These are phyloP conservation scores for Rutpela maculata DNA, from an alignment of 2,888 invertebrate species.

Conservation along the genomic window DNA sequence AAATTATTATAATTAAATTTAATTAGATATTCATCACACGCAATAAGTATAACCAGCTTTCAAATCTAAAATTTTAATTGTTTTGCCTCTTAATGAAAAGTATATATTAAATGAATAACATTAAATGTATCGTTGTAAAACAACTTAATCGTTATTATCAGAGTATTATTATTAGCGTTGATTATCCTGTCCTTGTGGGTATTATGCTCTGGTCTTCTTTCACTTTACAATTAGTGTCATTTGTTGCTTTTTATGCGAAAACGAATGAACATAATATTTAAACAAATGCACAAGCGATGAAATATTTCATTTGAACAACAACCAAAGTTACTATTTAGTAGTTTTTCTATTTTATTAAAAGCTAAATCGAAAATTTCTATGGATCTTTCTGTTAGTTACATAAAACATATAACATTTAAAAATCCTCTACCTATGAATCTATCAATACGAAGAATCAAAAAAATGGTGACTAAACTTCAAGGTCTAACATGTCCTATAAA, in stretches of 20 bases:
- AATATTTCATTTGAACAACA: no score
- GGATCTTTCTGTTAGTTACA: no score
- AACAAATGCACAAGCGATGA: no score
- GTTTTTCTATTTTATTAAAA: no score
- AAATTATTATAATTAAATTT: conserved; percentile 33
- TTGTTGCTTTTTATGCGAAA: background rate
- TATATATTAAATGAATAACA: conserved; percentile 1
- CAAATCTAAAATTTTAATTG: conserved; percentile 25
- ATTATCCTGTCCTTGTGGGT: background rate
- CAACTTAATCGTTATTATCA: conserved; percentile 23
- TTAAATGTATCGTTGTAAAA: conserved; percentile 10
- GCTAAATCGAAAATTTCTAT: no score
- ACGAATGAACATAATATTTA: no score
- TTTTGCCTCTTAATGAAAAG: conserved; percentile 3
- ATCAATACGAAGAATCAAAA: no score
- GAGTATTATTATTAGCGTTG: conserved; percentile 2
- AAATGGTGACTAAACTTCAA: no score
- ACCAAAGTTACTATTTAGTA: no score
- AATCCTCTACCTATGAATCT: no score
- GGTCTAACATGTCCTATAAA: no score
- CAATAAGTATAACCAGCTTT: conserved; percentile 7
- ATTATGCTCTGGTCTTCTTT: background rate
- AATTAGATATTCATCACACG: conserved; percentile 23
- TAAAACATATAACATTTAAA: no score
- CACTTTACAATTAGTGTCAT: background rate